These are phyloP conservation scores for Talpa occidentalis DNA, from an alignment of 2,113 vertebrate species.

Conservation along the genomic window DNA sequence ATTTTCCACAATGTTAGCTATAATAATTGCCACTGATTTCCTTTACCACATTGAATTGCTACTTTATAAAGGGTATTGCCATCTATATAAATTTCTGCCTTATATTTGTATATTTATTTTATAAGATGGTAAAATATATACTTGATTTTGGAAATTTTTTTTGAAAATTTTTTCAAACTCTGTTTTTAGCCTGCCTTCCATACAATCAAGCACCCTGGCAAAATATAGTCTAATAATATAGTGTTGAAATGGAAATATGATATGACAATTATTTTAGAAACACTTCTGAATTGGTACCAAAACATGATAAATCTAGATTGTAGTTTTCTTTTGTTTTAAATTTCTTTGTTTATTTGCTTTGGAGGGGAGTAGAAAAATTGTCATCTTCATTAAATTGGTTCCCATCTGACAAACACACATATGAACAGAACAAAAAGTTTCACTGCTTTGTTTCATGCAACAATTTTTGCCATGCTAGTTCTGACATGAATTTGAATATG, in stretches of 20 bases:
- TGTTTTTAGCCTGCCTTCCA: not conserved
- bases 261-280: conserved; percentile 43
- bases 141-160: not conserved
- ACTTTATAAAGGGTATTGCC: conserved; percentile 10
- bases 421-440: not conserved
- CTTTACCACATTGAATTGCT: conserved; percentile 45
- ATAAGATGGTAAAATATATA: not conserved
- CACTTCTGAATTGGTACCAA: conserved; percentile 21
- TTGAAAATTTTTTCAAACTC: not conserved
- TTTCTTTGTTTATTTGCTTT: not conserved
- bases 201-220: not conserved
- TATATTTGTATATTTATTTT: conserved; percentile 40
- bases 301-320: conserved; percentile 1
- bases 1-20: conserved; percentile 55
- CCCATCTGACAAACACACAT: not conserved
- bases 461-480: not conserved
- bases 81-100: conserved; percentile 25
- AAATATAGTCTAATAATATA: conserved; percentile 43
- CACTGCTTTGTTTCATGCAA: not conserved
- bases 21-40: conserved; percentile 17
- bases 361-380: not conserved
- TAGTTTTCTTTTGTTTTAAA: not conserved
- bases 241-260: conserved; percentile 27
- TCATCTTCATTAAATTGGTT: conserved; percentile 29
- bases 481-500: conserved; percentile 23